Evolutionary conservation across 2,113 vertebrate species (phyloP), one percentile per base, ranked within the genome.

Genomic region (Coturnix japonica): DNA sequence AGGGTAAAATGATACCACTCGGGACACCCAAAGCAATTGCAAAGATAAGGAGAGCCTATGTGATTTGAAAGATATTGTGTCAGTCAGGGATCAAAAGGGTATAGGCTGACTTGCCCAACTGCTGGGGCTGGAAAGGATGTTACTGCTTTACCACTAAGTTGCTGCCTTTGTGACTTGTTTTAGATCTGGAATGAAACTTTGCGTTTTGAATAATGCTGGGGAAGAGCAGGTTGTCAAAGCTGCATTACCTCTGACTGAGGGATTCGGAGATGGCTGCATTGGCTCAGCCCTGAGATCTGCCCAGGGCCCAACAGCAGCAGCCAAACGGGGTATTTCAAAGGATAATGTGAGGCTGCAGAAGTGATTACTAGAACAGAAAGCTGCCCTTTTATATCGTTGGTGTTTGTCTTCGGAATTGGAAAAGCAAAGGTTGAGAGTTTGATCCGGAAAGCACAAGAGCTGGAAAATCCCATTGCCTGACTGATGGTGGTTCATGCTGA

Each of bases 281-380:
- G 78, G 86, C 86, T 95, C 89, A 87, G 89, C 49, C 49, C 56
- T 69, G 51, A 41, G 86, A 81, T 87, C 91, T 93, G 87, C 88
- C 79, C 76, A 20, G 75, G 35, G 75, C 67, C 80, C 78, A 75
- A 39, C 85, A 91, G 53, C 84, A 82, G 73, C 92, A 90, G 79
- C 91, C 92, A 71, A 85, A 92, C 85, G 17, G 0, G 71, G 31
- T 94, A 66, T 87, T 95, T 93, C 81, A 92, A 79, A 96, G 81
- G 81, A 66, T 75, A 87, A 30, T 3, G 0, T 22, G 26, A 90
- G 81, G 91, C 86, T 71, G 46, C 61, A 73, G 71, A 92, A 73
- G 41, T 84, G 59, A 93, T 79, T 79, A 81, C 84, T 94, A 66
- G 91, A 96, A 89, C 89, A 93, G 92, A 95, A 90, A 87, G 54